These are phyloP conservation scores for Equus quagga DNA, from an alignment of 2,113 vertebrate species.

Conservation along the genomic window DNA sequence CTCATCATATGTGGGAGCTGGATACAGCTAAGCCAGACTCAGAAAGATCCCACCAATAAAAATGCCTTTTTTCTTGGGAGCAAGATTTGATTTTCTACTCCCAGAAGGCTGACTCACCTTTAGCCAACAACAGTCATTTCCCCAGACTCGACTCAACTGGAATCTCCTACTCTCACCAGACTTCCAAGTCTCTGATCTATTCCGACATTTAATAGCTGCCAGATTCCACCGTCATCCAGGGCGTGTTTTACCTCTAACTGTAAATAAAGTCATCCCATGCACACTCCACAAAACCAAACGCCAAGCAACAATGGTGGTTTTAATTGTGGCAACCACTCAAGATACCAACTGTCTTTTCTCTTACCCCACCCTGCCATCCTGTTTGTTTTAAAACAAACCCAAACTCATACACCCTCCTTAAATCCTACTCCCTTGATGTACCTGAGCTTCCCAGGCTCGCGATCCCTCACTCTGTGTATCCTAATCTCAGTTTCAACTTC, in stretches of 20 bases:
- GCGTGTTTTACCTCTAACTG: not conserved
- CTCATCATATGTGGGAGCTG: not conserved
- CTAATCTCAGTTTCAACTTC: not conserved
- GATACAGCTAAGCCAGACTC: not conserved
- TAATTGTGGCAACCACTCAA: not conserved
- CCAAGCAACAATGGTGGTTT: not conserved
- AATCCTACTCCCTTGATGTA: not conserved
- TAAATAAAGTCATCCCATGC: not conserved
- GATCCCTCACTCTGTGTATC: not conserved
- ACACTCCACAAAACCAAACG: not conserved
- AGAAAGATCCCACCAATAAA: not conserved
- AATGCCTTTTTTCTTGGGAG: not conserved
- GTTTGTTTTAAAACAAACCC: not conserved
- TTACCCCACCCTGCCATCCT: not conserved
- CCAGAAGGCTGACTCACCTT: not conserved
- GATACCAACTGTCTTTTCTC: not conserved
- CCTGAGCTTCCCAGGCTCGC: not conserved
- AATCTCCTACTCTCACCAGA: not conserved
- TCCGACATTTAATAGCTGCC: not conserved
- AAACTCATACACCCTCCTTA: not conserved
- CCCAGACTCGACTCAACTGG: not conserved
- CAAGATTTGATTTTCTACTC: not conserved
- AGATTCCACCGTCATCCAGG: not conserved
- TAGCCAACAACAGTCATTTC: not conserved
- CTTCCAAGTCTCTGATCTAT: not conserved